These are phyloP conservation scores for Pseudorhiza aurosa DNA, from an alignment of 30 jellyfish, hydroid and myxozoan species.

Conservation along the genomic window DNA sequence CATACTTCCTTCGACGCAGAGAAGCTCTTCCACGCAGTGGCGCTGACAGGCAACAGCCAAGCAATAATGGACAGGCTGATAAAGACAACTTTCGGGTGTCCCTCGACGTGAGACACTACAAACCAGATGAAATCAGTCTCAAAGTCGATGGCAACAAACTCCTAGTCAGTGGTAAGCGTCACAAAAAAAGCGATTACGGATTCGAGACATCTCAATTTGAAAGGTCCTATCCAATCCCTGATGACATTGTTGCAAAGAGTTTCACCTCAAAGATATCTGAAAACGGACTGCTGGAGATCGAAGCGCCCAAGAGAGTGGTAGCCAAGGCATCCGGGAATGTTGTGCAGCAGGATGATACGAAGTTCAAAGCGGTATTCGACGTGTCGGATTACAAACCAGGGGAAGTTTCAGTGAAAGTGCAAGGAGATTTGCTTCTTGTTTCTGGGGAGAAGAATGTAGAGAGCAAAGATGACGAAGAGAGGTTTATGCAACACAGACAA, in stretches of 20 bases:
- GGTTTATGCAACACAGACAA: constrained; percentile 53
- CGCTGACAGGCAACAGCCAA: not conserved
- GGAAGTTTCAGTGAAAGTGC: constrained; percentile 62
- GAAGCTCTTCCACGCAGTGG: not conserved
- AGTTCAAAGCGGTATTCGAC: constrained; percentile 35
- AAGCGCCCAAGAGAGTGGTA: constrained; percentile 29
- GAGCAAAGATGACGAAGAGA: constrained; percentile 36
- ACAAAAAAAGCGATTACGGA: constrained; percentile 60
- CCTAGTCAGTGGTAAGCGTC: constrained; percentile 69
- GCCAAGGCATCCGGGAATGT: not conserved
- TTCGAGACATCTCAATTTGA: constrained; percentile 69
- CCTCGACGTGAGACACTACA: not conserved
- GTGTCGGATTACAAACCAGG: constrained; percentile 61
- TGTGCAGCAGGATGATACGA: constrained; percentile 19
- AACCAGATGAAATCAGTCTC: not conserved
- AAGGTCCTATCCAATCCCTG: constrained; percentile 60
- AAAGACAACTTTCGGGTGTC: not conserved
- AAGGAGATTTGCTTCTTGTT: constrained; percentile 40
- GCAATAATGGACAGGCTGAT: not conserved
- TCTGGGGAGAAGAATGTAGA: constrained; percentile 55
- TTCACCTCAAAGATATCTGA: constrained; percentile 46
- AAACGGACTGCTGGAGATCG: constrained; percentile 69
- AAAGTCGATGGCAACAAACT: constrained; percentile 43
- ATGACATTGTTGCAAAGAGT: constrained; percentile 38
- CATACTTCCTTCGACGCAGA: not conserved